phyloP scores from a whole-genome alignment of 1,140 invertebrate genomes.

The Drosophila lini region DNA sequence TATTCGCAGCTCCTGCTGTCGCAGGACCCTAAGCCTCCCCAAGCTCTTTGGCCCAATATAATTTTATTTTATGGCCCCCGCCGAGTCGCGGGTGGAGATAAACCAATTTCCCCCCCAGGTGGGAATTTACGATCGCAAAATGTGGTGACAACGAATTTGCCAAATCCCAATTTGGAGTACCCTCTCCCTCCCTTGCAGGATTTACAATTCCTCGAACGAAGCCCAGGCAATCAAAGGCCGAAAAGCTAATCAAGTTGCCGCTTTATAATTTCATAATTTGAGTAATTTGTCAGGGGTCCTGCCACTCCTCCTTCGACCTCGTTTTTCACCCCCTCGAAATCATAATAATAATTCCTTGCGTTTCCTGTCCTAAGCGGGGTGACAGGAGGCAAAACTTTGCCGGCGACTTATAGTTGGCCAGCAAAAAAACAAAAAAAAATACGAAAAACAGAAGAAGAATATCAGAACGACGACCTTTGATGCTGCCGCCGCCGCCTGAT shows the following conservation, averaged over 20 bases:
- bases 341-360: slow-evolving; percentile 20
- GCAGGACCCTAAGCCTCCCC: slow-evolving; percentile 16
- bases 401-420: slow-evolving; percentile 26
- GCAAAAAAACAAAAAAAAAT: background rate
- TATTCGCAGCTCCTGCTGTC: slow-evolving; percentile 24
- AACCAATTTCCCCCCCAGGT: slow-evolving; percentile 63
- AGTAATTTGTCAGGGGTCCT: slow-evolving; percentile 48
- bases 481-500: slow-evolving; percentile 24
- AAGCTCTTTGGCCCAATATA: slow-evolving; percentile 56
- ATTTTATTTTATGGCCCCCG: slow-evolving; percentile 64
- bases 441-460: background rate
- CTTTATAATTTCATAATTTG: slow-evolving; percentile 73
- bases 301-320: background rate
- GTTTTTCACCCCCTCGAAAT: too few relatives aligned
- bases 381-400: slow-evolving; percentile 2
- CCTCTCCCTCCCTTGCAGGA: background rate
- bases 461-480: slow-evolving; percentile 25
- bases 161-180: slow-evolving; percentile 30
- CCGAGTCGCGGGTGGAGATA: slow-evolving; percentile 28
- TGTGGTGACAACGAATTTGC: slow-evolving; percentile 50
- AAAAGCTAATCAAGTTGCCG: slow-evolving; percentile 68
- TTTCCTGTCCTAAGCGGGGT: background rate
- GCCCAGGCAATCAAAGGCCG: slow-evolving; percentile 54
- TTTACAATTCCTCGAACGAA: background rate
- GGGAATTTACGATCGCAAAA: slow-evolving; percentile 71